Evolutionary conservation across 2,797 vertebrate species (phyloP).

Genomic region (Pseudotriccus pelzelni): DNA sequence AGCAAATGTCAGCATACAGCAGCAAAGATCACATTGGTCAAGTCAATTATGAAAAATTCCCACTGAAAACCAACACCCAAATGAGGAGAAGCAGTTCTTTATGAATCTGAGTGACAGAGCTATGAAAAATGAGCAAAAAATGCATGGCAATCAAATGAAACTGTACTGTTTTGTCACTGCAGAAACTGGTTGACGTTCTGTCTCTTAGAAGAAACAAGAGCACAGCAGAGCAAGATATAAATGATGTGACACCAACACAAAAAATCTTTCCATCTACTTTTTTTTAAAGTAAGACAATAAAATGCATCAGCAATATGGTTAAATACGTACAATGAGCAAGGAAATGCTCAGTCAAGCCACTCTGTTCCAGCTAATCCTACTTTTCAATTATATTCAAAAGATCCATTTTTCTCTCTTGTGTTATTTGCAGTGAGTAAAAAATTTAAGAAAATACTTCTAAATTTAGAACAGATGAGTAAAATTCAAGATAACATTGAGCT

Average conservation of each 20-base stretch:
- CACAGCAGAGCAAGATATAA: neutral
- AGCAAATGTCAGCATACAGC: neutral
- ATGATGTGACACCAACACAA: neutral
- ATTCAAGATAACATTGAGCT: neutral
- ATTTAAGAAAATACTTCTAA: neutral
- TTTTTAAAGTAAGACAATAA: neutral
- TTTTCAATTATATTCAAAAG: neutral
- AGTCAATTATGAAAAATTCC: neutral
- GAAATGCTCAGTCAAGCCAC: neutral
- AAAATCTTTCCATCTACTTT: neutral
- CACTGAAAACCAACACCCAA: neutral
- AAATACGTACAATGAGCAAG: neutral
- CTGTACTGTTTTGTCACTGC: neutral
- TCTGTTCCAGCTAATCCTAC: neutral
- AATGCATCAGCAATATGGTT: neutral
- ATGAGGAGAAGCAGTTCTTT: neutral
- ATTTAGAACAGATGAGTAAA: neutral
- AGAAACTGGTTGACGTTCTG: neutral
- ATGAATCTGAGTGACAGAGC: neutral
- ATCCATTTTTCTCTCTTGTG: neutral
- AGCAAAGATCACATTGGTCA: neutral
- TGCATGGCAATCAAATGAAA: neutral
- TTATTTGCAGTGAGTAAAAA: neutral
- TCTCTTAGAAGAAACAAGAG: neutral
- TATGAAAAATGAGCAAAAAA: slow-evolving; percentile 6